Evolutionary conservation across 2,888 invertebrate genomes (phyloP).

Genomic region (Gari tellinella): DNA sequence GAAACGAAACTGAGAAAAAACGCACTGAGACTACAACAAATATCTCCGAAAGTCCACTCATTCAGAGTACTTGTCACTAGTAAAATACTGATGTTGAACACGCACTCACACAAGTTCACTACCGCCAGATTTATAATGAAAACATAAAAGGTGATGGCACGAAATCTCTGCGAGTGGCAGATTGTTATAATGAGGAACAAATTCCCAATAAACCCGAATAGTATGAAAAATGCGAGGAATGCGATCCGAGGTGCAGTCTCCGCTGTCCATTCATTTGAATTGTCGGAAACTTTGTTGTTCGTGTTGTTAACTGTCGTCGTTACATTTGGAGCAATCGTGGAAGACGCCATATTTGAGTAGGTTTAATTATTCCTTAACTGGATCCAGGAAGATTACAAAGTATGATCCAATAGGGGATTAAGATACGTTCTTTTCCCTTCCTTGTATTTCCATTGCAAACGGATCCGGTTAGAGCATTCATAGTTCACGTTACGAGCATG

Average conservation of each 20-base stretch:
- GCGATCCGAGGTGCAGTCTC: slow-evolving; percentile 54
- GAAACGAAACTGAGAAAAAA: slow-evolving; percentile 72
- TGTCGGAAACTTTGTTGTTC: slow-evolving; percentile 9
- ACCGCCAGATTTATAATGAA: slow-evolving; percentile 73
- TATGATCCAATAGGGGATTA: too few species aligned
- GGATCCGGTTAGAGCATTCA: too few species aligned
- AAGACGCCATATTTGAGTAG: slow-evolving; percentile 5
- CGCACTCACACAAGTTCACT: slow-evolving; percentile 74
- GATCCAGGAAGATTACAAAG: too few species aligned
- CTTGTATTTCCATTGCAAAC: too few species aligned
- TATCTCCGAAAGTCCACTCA: slow-evolving; percentile 71
- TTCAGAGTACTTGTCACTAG: slow-evolving; percentile 70
- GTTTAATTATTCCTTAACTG: too few species aligned
- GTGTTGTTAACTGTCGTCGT: slow-evolving; percentile 1
- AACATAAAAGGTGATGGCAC: slow-evolving; percentile 66
- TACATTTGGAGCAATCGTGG: not conserved
- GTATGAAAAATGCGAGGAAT: slow-evolving; percentile 74
- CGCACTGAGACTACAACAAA: slow-evolving; percentile 73
- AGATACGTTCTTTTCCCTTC: too few species aligned
- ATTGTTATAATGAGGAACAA: slow-evolving; percentile 73
- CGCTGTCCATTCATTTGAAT: slow-evolving; percentile 32
- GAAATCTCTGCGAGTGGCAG: slow-evolving; percentile 68
- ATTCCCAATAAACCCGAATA: slow-evolving; percentile 74
- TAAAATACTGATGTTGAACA: slow-evolving; percentile 77
- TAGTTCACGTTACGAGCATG: too few species aligned